Percentiles rank a stretch among this genome's conserved stretches.
These are phyloP conservation scores for Ectemnius lituratus DNA, from an alignment of 2,888 invertebrate genomes.

Conservation along the genomic window DNA sequence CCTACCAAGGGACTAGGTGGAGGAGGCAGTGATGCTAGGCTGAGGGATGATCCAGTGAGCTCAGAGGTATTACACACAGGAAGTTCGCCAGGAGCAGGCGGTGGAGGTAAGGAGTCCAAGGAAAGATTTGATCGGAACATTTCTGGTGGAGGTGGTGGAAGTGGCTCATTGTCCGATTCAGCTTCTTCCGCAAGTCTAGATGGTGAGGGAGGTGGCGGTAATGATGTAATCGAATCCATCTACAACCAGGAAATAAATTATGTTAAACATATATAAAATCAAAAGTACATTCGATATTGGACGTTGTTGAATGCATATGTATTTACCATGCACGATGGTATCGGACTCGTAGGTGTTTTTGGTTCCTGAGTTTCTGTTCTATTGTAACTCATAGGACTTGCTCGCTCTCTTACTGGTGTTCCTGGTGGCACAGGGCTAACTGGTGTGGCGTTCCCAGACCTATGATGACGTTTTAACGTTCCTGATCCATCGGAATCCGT, in stretches of 20 bases:
- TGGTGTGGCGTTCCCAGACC: constrained; percentile 79
- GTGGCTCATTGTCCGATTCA: constrained; percentile 80
- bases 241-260: constrained; percentile 50
- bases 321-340: constrained; percentile 72
- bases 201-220: constrained; percentile 78
- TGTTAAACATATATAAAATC: neutral
- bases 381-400: constrained; percentile 77
- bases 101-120: constrained; percentile 89
- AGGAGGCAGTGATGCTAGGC: constrained; percentile 85
- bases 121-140: constrained; percentile 89
- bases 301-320: neutral
- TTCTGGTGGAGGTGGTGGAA: constrained; percentile 87
- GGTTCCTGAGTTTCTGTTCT: constrained; percentile 71
- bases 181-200: constrained; percentile 79
- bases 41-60: constrained; percentile 85
- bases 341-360: constrained; percentile 75
- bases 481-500: constrained; percentile 78
- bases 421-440: constrained; percentile 76
- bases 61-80: constrained; percentile 80
- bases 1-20: constrained; percentile 83
- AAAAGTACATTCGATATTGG: neutral
- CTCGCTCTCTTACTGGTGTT: constrained; percentile 79
- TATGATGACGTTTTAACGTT: constrained; percentile 75
- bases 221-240: constrained; percentile 81
- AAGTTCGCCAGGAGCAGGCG: constrained; percentile 83